phyloP scores from a whole-genome alignment of 2,113 vertebrate species.

The Periophthalmus modestus region DNA sequence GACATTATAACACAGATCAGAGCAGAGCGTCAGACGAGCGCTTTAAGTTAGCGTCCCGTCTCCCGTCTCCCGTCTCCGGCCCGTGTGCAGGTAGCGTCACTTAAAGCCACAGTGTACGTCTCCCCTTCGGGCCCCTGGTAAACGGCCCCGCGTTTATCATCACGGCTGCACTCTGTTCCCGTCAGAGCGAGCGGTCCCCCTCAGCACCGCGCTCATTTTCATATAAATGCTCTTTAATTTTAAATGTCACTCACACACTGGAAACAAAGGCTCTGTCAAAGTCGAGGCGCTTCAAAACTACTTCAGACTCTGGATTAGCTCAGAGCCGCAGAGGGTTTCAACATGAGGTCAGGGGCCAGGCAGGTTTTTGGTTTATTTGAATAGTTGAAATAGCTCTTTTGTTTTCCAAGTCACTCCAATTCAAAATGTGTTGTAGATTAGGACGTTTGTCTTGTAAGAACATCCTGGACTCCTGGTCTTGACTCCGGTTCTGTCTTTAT shows the following conservation, averaged over 20 bases:
- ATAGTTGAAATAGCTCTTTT: no score
- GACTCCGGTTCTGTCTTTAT: no score
- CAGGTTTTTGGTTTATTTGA: no score
- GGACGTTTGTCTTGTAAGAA: no score
- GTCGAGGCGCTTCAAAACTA: not conserved
- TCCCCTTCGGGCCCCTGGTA: not conserved
- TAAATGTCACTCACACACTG: constrained; percentile 3
- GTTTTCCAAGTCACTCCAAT: no score
- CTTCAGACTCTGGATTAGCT: not conserved
- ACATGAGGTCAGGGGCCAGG: no score
- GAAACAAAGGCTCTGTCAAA: not conserved
- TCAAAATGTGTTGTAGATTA: no score
- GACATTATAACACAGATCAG: no score
- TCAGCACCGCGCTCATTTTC: constrained; percentile 5
- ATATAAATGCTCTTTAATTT: constrained; percentile 16
- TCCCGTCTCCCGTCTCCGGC: not conserved
- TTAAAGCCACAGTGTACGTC: not conserved
- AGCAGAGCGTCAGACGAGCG: no score
- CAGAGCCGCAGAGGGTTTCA: not conserved
- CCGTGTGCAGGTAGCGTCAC: not conserved
- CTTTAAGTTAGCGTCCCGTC: not conserved
- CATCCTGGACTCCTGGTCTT: no score
- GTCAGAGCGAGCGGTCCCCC: not conserved
- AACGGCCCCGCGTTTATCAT: not conserved
- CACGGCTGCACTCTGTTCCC: not conserved